Base-by-base conservation (phyloP, 2,888 invertebrate genomes). In the Formica aserva region DNA sequence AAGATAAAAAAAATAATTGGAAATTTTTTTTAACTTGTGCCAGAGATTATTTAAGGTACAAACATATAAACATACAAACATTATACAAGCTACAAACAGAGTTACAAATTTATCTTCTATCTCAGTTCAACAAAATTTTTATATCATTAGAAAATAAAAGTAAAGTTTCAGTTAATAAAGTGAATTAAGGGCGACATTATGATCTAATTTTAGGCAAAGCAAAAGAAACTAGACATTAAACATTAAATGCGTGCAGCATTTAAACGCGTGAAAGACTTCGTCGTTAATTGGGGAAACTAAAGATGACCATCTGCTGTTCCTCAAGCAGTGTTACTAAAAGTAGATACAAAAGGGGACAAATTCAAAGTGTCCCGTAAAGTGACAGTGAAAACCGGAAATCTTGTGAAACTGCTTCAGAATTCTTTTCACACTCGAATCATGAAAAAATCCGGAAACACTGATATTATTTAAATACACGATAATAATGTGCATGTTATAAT, bases 221-320 rank as follows among this genome's bases (percentile, higher is more conserved):
- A 60, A 45, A 32, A 71, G 22, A 60, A 62, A 57, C n/a, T 78
- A 60, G 71, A 57, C 18, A 48, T 18, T 48, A 48, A 48, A 48
- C 48, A 18, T 48, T 48, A 18, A n/a, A 48, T 8, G 18, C 6
- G n/a, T 48, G 57, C 45, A 41, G 45, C 15, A 22, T 78, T 78
- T 60, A 78, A 77, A 60, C 45, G 72, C 55, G 72, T 45, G 60
- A 45, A 78, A 69, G 26, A 45, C 26, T 71, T n/a, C 5, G 60
- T 78, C 72, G 35, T 78, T 72, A 78, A 78, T 78, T 72, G 35
- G 60, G 60, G 35, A 78, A 78, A 72, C 78, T 72, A 78, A 62
- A 72, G 78, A 71, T 78, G 78, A 78, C 78, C 72, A 78, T 71
- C 78, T 78, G 78, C 78, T 57, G n/a, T 77, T 41, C 41, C 60